Evolutionary conservation across 2,888 invertebrate genomes (phyloP), one percentile per base, ranked within the genome.

Genomic region (Athrips mouffetella): DNA sequence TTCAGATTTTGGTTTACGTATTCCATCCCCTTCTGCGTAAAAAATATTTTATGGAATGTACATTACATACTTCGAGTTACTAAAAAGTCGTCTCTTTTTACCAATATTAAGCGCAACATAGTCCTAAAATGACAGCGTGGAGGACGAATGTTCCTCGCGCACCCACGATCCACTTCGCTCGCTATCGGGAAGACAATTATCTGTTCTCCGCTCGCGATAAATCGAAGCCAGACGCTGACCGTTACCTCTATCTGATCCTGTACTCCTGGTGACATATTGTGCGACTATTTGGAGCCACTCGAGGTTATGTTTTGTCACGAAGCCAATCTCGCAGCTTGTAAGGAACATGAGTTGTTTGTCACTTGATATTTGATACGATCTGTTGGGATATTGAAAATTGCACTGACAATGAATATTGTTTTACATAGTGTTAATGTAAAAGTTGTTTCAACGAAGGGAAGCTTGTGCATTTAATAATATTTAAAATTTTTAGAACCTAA

Each of bases 111-210:
- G n/a, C n/a, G 41, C 25, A 41, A 23, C 25, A 41, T 41, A 42
- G 42, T 42, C 42, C 30, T 45, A 45, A 31, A 31, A 45, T 39
- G 64, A 65, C 66, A 65, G 63, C 65, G 64, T 65, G 66, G 58
- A 60, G 56, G 51, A 58, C 52, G 52, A 48, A 53, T 63, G 58
- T 53, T 57, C 49, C 53, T 51, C 49, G 51, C 52, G 71, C 68
- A 69, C 77, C 74, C 80, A 80, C 80, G 80, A 70, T 73, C 74
- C 58, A 68, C 66, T 70, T 65, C 60, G 57, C 62, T 33, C 63
- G 65, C 66, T 71, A 76, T 73, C 68, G 60, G 62, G 60, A 67
- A 70, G 75, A 77, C 76, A 78, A 80, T 79, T 79, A 80, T 77
- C 67, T 58, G 54, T 60, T 57, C 52, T 51, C 40, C 57, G 60